Evolutionary conservation across 2,797 vertebrate genomes (phyloP).

Genomic region (Chiloscyllium punctatum): DNA sequence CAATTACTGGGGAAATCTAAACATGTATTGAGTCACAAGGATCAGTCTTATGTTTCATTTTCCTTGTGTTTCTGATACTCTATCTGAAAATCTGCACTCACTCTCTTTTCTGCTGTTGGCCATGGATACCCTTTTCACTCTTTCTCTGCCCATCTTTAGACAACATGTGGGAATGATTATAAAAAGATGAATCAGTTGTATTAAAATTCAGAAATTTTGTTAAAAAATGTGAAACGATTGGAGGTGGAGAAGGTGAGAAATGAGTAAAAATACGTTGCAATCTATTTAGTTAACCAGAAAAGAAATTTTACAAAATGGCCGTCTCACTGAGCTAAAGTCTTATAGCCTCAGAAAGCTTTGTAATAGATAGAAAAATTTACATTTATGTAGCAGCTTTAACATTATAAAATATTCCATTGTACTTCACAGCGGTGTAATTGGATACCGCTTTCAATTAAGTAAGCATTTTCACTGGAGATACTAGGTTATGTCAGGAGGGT

Average conservation of each 20-base stretch:
- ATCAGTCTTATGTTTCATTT: too few species aligned
- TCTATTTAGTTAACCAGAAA: background rate
- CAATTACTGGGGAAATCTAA: conserved; percentile 10
- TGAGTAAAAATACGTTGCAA: background rate
- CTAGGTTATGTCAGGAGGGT: too few species aligned
- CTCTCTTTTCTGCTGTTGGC: background rate
- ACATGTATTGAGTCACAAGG: background rate
- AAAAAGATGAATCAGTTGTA: background rate
- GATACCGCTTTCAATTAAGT: too few species aligned
- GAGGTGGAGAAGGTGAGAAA: background rate
- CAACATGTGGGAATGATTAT: background rate
- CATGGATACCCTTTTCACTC: background rate
- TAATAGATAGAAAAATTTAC: background rate
- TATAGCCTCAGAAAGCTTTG: background rate
- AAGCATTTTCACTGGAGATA: background rate
- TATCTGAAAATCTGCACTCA: background rate
- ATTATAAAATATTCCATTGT: background rate
- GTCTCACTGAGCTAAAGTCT: background rate
- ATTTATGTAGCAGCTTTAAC: background rate
- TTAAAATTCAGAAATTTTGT: background rate
- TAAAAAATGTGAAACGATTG: too few species aligned
- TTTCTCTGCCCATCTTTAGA: background rate
- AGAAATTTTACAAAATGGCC: background rate
- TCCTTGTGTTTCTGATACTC: background rate
- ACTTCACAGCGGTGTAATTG: background rate